phyloP scores from a whole-genome alignment of 2,888 invertebrate genomes.

The Aelia acuminata region DNA sequence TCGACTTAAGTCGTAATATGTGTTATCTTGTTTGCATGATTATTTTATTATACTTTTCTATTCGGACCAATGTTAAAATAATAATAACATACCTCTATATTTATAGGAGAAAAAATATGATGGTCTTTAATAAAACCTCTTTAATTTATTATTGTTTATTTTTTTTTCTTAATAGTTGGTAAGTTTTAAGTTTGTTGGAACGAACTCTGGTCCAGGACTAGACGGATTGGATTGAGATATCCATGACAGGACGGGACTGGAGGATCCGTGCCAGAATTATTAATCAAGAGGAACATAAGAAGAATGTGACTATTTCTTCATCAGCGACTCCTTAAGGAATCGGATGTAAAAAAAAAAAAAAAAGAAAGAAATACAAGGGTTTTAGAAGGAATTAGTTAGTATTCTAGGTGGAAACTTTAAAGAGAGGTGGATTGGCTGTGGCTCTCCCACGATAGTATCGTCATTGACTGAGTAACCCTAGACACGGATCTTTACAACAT shows the following conservation, averaged over 20 bases:
- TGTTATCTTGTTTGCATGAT: too few species aligned
- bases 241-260: not conserved
- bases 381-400: conserved; percentile 18
- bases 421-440: not conserved
- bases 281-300: conserved; percentile 48
- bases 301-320: conserved; percentile 38
- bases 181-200: too few species aligned
- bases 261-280: conserved; percentile 37
- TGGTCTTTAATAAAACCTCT: too few species aligned
- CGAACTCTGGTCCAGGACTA: not conserved
- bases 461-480: conserved; percentile 45
- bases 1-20: too few species aligned
- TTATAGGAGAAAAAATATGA: too few species aligned
- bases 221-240: conserved; percentile 17
- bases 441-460: conserved; percentile 31
- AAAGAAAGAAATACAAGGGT: not conserved
- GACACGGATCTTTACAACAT: conserved; percentile 58
- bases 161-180: too few species aligned
- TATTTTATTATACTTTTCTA: too few species aligned
- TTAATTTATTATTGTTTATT: too few species aligned
- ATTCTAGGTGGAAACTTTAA: conserved; percentile 12
- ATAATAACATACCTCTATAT: too few species aligned
- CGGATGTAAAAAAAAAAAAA: not conserved
- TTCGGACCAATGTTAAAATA: too few species aligned
- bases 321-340: conserved; percentile 14